A percentile compares a stretch with the other conserved stretches of the same genome.
Conservation (phyloP, 2,888 invertebrate species). For the Sarcophaga carnaria region DNA sequence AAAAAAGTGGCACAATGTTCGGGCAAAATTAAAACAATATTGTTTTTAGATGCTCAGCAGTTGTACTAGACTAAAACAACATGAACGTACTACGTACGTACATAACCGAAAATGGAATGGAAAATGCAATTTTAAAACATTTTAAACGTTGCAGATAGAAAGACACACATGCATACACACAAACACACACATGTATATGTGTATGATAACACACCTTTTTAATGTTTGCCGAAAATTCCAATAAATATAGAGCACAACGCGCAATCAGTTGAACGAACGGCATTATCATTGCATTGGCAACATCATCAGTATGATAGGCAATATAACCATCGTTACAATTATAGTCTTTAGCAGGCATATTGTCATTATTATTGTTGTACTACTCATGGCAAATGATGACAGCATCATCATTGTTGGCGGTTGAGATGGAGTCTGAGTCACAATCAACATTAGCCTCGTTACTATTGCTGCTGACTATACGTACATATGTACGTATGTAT, state of each 20-base stretch:
- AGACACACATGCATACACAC: neutral
- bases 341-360: neutral
- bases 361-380: neutral
- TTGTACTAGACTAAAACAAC: conserved; percentile 48
- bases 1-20: conserved; percentile 60
- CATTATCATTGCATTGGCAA: neutral
- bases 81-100: conserved; percentile 25
- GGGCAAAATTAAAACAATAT: conserved; percentile 68
- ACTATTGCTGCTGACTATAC: neutral
- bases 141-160: conserved; percentile 38
- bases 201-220: conserved; percentile 58
- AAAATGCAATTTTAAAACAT: conserved; percentile 64
- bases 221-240: conserved; percentile 68
- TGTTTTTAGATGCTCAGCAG: conserved; percentile 60
- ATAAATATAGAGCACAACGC: conserved; percentile 61
- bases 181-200: neutral
- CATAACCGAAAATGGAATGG: neutral
- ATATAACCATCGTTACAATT: neutral
- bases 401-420: neutral
- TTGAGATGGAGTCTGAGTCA: neutral
- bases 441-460: neutral
- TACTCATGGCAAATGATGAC: conserved; percentile 34
- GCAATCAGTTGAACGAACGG: conserved; percentile 34
- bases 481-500: neutral
- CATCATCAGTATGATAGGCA: neutral